phyloP scores from a whole-genome alignment of 2,797 vertebrate species.

The Sylvia borin region DNA sequence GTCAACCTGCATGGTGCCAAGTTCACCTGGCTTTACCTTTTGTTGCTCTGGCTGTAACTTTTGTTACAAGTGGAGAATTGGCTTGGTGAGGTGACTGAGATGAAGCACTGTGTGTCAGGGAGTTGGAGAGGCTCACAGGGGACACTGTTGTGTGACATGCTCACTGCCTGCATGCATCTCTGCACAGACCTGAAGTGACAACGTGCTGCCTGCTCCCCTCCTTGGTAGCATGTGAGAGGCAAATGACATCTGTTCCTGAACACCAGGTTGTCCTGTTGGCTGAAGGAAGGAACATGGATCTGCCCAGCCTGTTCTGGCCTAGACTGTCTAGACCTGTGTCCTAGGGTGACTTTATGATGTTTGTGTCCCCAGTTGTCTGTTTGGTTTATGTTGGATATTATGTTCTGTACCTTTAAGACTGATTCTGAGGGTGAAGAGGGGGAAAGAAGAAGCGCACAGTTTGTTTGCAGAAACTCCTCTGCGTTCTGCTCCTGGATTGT shows the following conservation, averaged over 20 bases:
- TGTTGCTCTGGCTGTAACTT: background rate
- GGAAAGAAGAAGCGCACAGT: no score
- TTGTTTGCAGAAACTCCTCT: no score
- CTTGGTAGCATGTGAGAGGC: background rate
- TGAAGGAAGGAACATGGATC: background rate
- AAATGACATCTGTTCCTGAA: background rate
- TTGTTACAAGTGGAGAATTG: background rate
- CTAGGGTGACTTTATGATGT: no score
- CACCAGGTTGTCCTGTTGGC: background rate
- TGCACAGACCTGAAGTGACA: background rate
- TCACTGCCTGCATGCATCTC: background rate
- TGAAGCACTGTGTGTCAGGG: background rate
- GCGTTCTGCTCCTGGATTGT: no score
- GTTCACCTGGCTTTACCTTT: background rate
- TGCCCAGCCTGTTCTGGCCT: background rate
- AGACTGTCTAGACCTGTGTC: background rate
- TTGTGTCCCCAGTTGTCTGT: no score
- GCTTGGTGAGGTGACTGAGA: background rate
- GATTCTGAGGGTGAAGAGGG: no score
- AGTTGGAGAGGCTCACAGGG: background rate
- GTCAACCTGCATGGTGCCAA: background rate
- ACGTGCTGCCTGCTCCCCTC: accelerated
- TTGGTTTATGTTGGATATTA: no score
- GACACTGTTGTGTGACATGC: background rate
- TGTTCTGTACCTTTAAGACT: no score